These are phyloP conservation scores for Calcarius lapponicus DNA, from an alignment of 2,797 vertebrate genomes.

Conservation along the genomic window DNA sequence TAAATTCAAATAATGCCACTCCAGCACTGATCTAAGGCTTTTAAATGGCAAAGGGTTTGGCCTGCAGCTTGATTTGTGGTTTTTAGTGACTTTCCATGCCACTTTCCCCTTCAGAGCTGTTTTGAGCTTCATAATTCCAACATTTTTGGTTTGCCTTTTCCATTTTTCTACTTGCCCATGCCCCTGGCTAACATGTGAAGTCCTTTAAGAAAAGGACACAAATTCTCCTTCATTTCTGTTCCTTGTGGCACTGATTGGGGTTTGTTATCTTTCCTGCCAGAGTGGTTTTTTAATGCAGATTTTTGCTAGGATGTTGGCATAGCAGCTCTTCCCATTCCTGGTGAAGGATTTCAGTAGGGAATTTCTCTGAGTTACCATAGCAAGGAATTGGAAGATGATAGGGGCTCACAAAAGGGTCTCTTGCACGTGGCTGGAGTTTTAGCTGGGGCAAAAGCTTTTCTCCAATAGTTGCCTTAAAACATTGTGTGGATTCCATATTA, in stretches of 20 bases:
- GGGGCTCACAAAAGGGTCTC: neutral
- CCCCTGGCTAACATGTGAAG: neutral
- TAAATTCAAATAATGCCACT: slow-evolving; percentile 37
- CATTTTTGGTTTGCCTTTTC: neutral
- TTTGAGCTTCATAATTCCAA: neutral
- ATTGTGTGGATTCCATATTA: neutral
- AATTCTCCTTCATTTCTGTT: slow-evolving; percentile 10
- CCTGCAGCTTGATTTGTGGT: neutral
- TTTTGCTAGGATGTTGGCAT: neutral
- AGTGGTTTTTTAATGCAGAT: neutral
- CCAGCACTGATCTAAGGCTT: neutral
- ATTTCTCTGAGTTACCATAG: neutral
- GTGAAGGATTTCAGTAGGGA: neutral
- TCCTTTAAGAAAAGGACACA: neutral
- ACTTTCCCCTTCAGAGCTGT: neutral
- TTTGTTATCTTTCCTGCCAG: neutral
- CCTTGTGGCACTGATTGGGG: neutral
- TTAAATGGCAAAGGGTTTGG: neutral
- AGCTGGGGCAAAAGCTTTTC: neutral
- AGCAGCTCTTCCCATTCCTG: neutral
- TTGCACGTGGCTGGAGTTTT: neutral
- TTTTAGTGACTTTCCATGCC: neutral
- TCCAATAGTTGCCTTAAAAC: neutral
- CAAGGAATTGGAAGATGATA: neutral
- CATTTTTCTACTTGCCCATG: neutral